Evolutionary conservation across 2,888 invertebrate genomes (phyloP).

Genomic region (Habroteleia sp.): DNA sequence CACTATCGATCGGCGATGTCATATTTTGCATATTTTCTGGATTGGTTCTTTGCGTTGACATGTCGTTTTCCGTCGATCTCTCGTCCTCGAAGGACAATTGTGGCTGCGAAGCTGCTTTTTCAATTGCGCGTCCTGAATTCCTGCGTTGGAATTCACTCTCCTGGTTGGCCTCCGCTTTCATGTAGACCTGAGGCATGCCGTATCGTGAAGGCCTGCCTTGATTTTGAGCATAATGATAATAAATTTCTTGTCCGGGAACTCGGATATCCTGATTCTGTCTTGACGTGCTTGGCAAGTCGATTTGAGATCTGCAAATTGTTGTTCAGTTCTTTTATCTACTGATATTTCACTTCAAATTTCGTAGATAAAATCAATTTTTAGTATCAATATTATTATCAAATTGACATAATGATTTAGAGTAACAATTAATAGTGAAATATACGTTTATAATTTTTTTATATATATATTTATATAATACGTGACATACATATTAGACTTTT

Average conservation of each 20-base stretch:
- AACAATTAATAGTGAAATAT: too few species aligned
- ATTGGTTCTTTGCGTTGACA: slow-evolving; percentile 65
- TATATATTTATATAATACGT: too few species aligned
- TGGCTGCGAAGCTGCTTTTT: slow-evolving; percentile 85
- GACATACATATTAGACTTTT: too few species aligned
- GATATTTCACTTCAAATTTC: background rate
- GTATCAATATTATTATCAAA: too few species aligned
- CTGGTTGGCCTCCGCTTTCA: slow-evolving; percentile 73
- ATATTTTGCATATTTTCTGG: slow-evolving; percentile 68
- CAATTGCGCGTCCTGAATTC: slow-evolving; percentile 75
- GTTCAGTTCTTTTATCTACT: background rate
- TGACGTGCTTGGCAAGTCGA: slow-evolving; percentile 77
- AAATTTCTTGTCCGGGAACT: slow-evolving; percentile 75
- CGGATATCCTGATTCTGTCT: slow-evolving; percentile 74
- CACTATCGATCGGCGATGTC: slow-evolving; percentile 39
- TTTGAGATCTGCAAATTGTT: slow-evolving; percentile 71
- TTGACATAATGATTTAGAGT: too few species aligned
- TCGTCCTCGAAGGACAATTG: slow-evolving; percentile 84
- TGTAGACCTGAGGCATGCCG: slow-evolving; percentile 75
- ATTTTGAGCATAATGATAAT: slow-evolving; percentile 75
- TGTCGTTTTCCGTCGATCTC: slow-evolving; percentile 63
- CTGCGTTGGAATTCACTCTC: slow-evolving; percentile 74
- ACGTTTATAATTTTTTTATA: too few species aligned
- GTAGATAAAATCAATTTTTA: too few species aligned
- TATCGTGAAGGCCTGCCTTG: slow-evolving; percentile 72